Conservation (phyloP, 2,797 vertebrate species). For the Eulemur coronatus region DNA sequence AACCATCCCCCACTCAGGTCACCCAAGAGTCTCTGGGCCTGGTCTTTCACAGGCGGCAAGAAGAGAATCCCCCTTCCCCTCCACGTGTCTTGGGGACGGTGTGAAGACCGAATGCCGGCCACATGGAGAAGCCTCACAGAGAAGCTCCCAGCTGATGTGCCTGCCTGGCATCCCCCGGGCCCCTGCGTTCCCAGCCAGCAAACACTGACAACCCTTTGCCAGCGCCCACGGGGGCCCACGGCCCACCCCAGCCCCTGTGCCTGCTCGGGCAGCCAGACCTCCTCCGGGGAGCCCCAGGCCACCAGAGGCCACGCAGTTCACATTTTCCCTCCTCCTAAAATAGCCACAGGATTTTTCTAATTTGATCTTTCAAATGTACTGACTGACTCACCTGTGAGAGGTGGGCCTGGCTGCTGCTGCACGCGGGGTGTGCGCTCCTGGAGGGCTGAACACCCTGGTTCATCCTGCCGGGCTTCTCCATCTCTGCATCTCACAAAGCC, state of each 20-base stretch:
- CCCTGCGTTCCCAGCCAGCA: not conserved
- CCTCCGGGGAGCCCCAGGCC: not conserved
- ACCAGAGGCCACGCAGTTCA: not conserved
- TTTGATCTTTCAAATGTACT: not conserved
- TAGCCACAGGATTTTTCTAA: not conserved
- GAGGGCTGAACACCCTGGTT: not conserved
- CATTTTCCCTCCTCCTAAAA: not conserved
- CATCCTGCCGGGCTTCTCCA: not conserved
- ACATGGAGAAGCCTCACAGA: not conserved
- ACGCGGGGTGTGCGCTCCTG: not conserved
- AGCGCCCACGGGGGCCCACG: not conserved
- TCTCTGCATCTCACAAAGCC: not conserved
- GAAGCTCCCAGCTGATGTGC: not conserved
- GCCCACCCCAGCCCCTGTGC: not conserved
- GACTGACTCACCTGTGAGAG: constrained; percentile 2
- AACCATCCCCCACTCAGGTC: not conserved
- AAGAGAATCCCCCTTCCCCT: not conserved
- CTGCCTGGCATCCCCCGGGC: accelerated
- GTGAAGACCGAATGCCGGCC: not conserved
- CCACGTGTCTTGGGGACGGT: not conserved
- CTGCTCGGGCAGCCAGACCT: not conserved
- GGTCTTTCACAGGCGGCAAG: not conserved
- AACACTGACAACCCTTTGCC: not conserved
- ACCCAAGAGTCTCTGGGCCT: not conserved
- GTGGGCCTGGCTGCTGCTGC: not conserved